Base-by-base conservation (phyloP, 2,113 vertebrate species). In the Chascanopsetta lugubris region DNA sequence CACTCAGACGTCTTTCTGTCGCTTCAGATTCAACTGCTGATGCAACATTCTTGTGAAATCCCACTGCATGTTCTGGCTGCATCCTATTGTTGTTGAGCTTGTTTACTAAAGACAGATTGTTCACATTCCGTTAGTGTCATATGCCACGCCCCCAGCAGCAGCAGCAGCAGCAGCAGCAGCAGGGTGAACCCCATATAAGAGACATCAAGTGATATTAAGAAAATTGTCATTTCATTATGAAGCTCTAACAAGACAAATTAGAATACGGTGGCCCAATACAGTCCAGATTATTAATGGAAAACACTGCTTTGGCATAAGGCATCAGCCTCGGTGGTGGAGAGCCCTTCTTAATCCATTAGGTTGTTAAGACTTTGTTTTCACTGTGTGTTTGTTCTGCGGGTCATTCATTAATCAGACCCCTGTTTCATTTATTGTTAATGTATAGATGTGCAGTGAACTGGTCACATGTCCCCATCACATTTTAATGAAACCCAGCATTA, bases 381-480 rank as follows among this genome's bases (percentile, higher is more conserved):
- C 61, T 61, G 56, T 36, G 43, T 61, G 38, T 76, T 61, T 59
- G 38, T 51, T 64, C 46, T 54, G 15, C 21, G 30, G 46, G 38
- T 63, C 68, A 42, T 65, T 50, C 48, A 43, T 63, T 61, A 8
- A 61, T 56, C 58, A 50, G 46, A 53, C 60, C 30, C 4, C 25
- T 2, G 18, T 69, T 68, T 72, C 62, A 26, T 57, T 65, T 25
- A 34, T 47, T 55, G 61, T 57, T 74, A 48, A 75, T 73, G 64
- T 42, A 65, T 69, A 78, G 50, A 67, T 69, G 51, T 59, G 47
- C 67, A n/a, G n/a, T 82, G 40, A 48, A 63, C 57, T 45, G 62
- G n/a, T 68, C 66, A 61, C 42, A 38, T 40, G 2, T 57, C 51
- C 72, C 27, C 53, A 77, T 66, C 51, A 42, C 47, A 63, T 60